Conservation (phyloP, 2,888 invertebrate genomes). For the Calephelis perditalis region DNA sequence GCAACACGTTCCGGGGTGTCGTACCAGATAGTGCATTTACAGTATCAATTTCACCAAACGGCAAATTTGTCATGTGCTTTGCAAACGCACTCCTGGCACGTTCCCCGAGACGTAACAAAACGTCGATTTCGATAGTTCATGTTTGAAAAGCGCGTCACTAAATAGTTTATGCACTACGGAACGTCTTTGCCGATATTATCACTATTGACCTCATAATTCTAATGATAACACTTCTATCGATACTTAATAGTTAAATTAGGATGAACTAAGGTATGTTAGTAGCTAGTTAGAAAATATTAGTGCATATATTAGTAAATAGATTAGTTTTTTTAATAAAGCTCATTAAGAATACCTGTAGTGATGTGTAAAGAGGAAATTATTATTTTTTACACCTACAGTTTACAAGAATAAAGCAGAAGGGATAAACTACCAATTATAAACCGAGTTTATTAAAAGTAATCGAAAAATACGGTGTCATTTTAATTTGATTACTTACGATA, state of each 20-base stretch:
- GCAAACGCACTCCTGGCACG: slow-evolving; percentile 99
- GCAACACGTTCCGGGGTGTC: slow-evolving; percentile 88
- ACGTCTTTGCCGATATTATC: slow-evolving; percentile 59
- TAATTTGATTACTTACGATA: too few relatives aligned
- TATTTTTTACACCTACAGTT: too few relatives aligned
- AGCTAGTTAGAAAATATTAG: slow-evolving; percentile 23
- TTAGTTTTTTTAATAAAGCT: neutral
- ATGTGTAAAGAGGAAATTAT: too few relatives aligned
- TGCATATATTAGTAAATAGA: slow-evolving; percentile 17
- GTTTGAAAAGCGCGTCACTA: slow-evolving; percentile 52
- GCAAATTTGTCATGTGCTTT: slow-evolving; percentile 79
- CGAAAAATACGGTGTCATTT: too few relatives aligned
- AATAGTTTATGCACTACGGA: slow-evolving; percentile 57
- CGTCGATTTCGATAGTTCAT: slow-evolving; percentile 54
- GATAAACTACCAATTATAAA: too few relatives aligned
- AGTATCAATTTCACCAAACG: slow-evolving; percentile 80
- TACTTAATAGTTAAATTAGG: slow-evolving; percentile 10
- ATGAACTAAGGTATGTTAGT: slow-evolving; percentile 16
- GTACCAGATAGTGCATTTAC: slow-evolving; percentile 99
- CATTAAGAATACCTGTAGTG: too few relatives aligned
- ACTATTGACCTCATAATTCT: slow-evolving; percentile 26
- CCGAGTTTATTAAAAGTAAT: too few relatives aligned
- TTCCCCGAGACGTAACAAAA: slow-evolving; percentile 84
- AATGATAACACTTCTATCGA: slow-evolving; percentile 21
- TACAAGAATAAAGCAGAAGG: too few relatives aligned